These are phyloP conservation scores for Phaonia tiefii DNA, from an alignment of 2,888 invertebrate genomes.

Conservation along the genomic window DNA sequence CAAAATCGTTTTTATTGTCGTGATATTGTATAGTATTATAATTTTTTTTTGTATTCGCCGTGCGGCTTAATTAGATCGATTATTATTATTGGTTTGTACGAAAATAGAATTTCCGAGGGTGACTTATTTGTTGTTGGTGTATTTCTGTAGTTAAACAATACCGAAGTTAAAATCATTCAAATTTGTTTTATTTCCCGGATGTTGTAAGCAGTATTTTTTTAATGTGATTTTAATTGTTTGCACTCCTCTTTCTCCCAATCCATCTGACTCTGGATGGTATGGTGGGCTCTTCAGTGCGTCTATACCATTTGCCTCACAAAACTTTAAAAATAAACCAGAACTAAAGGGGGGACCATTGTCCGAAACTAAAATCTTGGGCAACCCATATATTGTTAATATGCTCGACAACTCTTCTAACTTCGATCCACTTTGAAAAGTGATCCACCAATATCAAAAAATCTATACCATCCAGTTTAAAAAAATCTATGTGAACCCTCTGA, in stretches of 20 bases:
- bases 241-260: slow-evolving; percentile 41
- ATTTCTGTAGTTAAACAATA: no score
- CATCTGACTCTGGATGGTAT: slow-evolving; percentile 65
- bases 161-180: no score
- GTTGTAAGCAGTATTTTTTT: slow-evolving; percentile 14
- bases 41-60: no score
- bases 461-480: slow-evolving; percentile 78
- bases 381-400: slow-evolving; percentile 69
- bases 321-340: slow-evolving; percentile 66
- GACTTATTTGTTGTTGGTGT: no score
- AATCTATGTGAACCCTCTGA: slow-evolving; percentile 79
- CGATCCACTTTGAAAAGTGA: slow-evolving; percentile 58
- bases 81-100: no score
- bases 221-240: slow-evolving; percentile 34
- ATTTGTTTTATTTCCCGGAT: no score
- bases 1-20: no score
- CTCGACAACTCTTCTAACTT: slow-evolving; percentile 61
- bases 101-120: no score
- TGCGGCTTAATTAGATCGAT: no score
- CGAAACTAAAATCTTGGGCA: slow-evolving; percentile 67
- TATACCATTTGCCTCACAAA: slow-evolving; percentile 68
- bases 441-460: slow-evolving; percentile 66
- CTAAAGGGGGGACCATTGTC: slow-evolving; percentile 70
- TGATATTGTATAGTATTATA: no score
- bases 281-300: slow-evolving; percentile 68